These are phyloP conservation scores for Enteromius mattozi DNA, from an alignment of 2,797 vertebrate genomes.

Conservation along the genomic window DNA sequence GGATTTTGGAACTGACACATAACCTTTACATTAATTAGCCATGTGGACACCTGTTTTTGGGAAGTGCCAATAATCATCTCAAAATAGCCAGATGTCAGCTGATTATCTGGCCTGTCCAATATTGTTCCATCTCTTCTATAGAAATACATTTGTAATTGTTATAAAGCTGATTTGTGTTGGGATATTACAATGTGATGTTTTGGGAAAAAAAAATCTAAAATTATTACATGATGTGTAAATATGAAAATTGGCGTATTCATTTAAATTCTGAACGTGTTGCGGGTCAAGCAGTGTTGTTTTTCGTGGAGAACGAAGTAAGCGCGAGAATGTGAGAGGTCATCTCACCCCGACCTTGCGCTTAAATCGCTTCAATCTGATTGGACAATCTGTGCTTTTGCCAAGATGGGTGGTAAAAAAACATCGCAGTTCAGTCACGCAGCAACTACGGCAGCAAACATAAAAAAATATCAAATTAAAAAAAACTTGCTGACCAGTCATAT, in stretches of 20 bases:
- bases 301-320: slow-evolving; percentile 62
- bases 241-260: background rate
- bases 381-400: slow-evolving; percentile 64
- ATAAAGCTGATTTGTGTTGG: background rate
- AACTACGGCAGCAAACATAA: background rate
- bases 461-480: no score
- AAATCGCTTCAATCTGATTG: slow-evolving; percentile 69
- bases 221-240: background rate
- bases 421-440: background rate
- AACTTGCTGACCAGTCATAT: background rate
- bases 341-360: slow-evolving; percentile 72
- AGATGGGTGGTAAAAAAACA: background rate
- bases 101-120: background rate
- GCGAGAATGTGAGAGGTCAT: slow-evolving; percentile 80
- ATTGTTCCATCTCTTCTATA: background rate
- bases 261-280: background rate
- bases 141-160: background rate
- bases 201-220: background rate
- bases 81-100: slow-evolving; percentile 11
- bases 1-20: background rate
- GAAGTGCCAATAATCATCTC: slow-evolving; percentile 5
- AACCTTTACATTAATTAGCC: slow-evolving; percentile 12
- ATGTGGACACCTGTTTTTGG: slow-evolving; percentile 2
- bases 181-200: background rate
- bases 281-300: slow-evolving; percentile 1